These are phyloP conservation scores for Salvelinus sp. DNA, from an alignment of 2,113 vertebrate species.

Conservation along the genomic window DNA sequence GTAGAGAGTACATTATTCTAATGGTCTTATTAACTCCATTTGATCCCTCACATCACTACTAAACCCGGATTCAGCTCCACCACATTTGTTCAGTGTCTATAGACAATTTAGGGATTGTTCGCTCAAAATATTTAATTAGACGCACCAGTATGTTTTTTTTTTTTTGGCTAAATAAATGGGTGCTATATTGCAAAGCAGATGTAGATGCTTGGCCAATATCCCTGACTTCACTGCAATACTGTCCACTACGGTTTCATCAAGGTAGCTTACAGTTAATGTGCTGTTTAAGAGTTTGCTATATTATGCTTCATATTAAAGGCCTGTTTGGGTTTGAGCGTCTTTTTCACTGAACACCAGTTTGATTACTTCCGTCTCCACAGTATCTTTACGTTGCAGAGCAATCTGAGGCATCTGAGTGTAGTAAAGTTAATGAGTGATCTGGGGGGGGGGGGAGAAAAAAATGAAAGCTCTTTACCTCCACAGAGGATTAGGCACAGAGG, in stretches of 20 bases:
- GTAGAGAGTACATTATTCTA: background rate
- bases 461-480: slow-evolving; percentile 48
- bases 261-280: background rate
- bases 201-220: background rate
- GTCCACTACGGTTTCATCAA: background rate
- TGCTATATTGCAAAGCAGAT: background rate
- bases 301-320: too few species aligned
- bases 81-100: background rate
- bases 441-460: slow-evolving; percentile 20
- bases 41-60: background rate
- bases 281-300: background rate
- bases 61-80: background rate
- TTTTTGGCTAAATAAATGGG: background rate
- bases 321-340: background rate
- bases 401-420: slow-evolving; percentile 16
- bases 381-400: background rate
- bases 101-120: too few species aligned
- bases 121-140: too few species aligned
- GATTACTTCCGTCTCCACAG: slow-evolving; percentile 21
- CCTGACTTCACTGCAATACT: background rate
- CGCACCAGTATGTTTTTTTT: too few species aligned
- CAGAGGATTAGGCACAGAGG: slow-evolving; percentile 56
- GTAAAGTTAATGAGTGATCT: slow-evolving; percentile 40
- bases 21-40: background rate
- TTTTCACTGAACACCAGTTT: background rate